Base-by-base conservation (phyloP, 2,888 invertebrate genomes). In the Halictus ligatus region DNA sequence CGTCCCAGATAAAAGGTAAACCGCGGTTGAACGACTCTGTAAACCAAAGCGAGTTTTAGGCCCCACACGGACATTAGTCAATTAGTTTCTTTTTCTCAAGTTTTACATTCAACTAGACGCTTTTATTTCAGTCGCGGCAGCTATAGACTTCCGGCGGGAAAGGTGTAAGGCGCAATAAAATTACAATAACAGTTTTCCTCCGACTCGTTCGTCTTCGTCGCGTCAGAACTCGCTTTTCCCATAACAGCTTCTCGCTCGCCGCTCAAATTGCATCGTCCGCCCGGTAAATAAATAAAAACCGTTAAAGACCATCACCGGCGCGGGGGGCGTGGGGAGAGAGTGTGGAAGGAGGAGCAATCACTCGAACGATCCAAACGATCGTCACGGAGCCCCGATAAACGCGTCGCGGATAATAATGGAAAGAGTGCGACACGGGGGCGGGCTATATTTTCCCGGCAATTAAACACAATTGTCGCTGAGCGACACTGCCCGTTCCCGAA, bases 401-500 rank as follows among this genome's bases (percentile, higher is more conserved):
- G 69, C 40, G 69, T 69, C 35, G 43, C 43, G 71, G 43, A 71
- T 71, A 18, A 60, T 43, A 46, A 54, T 25, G 10, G 58, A 73
- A 77, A 46, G 60, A 71, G 60, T 58, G 72, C 25, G 40, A 71
- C 71, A n/a, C n/a, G n/a, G 43, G 35, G 54, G 2, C 15, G 15
- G 64, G 73, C 40, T 13, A 54, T 46, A 75, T 88, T 88, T 88
- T 88, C 88, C 81, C 69, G 88, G 75, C 84, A 88, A 88, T 88
- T 88, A 88, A 88, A 87, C 87, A 60, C 87, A 87, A 88, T 88
- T 87, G 88, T 88, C 84, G 84, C 87, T 87, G 87, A 87, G 84
- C 87, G 87, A 75, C 67, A 77, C 76, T 69, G 64, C 67, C 77
- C 80, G 77, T 78, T 80, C 75, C 78, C 80, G 83, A 81, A 75